These are phyloP conservation scores for Tyto alba DNA, from an alignment of 2,113 vertebrate species.

Conservation along the genomic window DNA sequence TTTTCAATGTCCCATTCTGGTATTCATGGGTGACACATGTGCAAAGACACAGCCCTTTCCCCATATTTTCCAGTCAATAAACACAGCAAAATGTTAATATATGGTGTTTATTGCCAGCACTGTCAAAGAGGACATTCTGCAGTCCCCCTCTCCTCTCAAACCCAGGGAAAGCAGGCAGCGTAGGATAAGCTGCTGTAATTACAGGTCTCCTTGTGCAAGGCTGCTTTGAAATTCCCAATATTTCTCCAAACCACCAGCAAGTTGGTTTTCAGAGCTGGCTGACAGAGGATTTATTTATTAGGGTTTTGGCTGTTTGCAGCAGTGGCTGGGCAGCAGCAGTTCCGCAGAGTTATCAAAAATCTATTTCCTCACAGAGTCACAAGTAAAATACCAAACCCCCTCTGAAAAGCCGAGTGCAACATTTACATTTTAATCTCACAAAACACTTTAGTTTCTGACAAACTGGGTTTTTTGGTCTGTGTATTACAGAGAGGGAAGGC, in stretches of 20 bases:
- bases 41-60: neutral
- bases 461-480: neutral
- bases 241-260: conserved; percentile 17
- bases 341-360: conserved; percentile 60
- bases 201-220: neutral
- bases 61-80: neutral
- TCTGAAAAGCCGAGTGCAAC: conserved; percentile 46
- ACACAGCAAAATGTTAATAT: neutral
- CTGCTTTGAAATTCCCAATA: conserved; percentile 20
- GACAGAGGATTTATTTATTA: conserved; percentile 61
- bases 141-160: neutral
- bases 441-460: conserved; percentile 47
- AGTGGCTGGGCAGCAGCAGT: neutral
- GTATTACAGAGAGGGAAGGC: neutral
- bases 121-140: neutral
- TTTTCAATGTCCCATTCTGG: neutral
- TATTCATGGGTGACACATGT: neutral
- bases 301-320: conserved; percentile 22
- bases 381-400: conserved; percentile 50
- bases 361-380: conserved; percentile 48
- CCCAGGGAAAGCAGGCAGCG: neutral
- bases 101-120: neutral
- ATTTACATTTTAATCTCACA: conserved; percentile 71
- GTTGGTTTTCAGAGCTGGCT: neutral
- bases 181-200: neutral